phyloP scores from a whole-genome alignment of 2,113 vertebrate genomes.

The Prionailurus viverrinus region DNA sequence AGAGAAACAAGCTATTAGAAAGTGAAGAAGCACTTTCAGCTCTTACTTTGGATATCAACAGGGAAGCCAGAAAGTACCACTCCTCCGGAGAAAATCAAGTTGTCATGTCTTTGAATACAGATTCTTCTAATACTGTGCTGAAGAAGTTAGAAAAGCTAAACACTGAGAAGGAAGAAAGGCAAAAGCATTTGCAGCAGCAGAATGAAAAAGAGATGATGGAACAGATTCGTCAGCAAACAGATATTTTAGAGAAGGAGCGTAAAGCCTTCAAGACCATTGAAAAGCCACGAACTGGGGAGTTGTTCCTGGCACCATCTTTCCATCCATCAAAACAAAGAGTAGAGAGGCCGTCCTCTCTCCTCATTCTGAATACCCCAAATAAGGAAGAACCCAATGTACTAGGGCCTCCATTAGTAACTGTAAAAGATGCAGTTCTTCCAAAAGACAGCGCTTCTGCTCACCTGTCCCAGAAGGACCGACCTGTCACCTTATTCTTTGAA shows the following conservation, averaged over 20 bases:
- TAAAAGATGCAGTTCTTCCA: slow-evolving; percentile 81
- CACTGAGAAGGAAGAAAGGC: slow-evolving; percentile 93
- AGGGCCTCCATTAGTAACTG: slow-evolving; percentile 66
- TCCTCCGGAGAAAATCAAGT: slow-evolving; percentile 69
- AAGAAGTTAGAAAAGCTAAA: slow-evolving; percentile 94
- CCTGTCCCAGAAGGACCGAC: slow-evolving; percentile 84
- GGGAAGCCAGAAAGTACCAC: slow-evolving; percentile 58
- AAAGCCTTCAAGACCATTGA: slow-evolving; percentile 90
- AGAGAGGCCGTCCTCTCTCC: slow-evolving; percentile 80
- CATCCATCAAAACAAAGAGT: slow-evolving; percentile 75
- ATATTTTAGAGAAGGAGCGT: slow-evolving; percentile 92
- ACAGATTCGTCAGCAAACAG: slow-evolving; percentile 96
- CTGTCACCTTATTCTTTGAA: slow-evolving; percentile 86
- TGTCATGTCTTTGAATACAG: slow-evolving; percentile 59
- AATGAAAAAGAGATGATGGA: slow-evolving; percentile 98
- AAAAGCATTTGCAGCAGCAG: slow-evolving; percentile 93
- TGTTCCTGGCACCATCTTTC: slow-evolving; percentile 51
- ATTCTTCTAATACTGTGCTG: slow-evolving; percentile 87
- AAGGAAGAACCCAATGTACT: slow-evolving; percentile 82
- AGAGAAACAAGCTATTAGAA: slow-evolving; percentile 83
- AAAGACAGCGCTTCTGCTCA: slow-evolving; percentile 82
- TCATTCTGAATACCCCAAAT: slow-evolving; percentile 82
- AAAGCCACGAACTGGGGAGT: slow-evolving; percentile 86
- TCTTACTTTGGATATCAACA: slow-evolving; percentile 64
- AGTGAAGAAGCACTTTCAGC: slow-evolving; percentile 41